phyloP scores from a whole-genome alignment of 1,140 invertebrate genomes.

The Uloborus diversus region DNA sequence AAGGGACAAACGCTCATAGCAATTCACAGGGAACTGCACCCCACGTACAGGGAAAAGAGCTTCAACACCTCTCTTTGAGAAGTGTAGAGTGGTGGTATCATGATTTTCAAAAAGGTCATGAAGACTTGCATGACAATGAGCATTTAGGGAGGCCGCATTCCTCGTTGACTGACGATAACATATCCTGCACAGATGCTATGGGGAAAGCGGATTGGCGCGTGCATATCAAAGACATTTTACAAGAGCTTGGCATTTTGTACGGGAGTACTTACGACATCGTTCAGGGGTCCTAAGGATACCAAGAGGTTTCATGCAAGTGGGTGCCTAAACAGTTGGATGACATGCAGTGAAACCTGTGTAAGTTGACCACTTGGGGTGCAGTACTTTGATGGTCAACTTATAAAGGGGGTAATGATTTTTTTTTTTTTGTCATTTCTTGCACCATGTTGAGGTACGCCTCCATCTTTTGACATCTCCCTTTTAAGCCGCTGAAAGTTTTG shows the following conservation, averaged over 20 bases:
- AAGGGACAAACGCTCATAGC: neutral
- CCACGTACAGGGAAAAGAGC: neutral
- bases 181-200: neutral
- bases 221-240: neutral
- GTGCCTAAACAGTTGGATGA: neutral
- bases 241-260: neutral
- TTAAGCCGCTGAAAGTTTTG: too few species aligned
- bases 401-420: too few species aligned
- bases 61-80: neutral
- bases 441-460: too few species aligned
- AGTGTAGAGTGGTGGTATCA: neutral
- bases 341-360: too few species aligned
- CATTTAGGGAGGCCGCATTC: neutral
- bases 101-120: neutral
- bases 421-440: too few species aligned
- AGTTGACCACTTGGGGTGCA: too few species aligned
- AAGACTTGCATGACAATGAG: neutral
- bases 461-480: too few species aligned
- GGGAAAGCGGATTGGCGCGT: neutral
- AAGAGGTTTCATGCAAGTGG: neutral
- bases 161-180: neutral
- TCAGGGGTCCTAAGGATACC: neutral
- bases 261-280: neutral
- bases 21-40: neutral
- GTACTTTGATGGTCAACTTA: too few species aligned